Base-by-base conservation (phyloP, 2,888 invertebrate species). In the Drosophila subquinaria region DNA sequence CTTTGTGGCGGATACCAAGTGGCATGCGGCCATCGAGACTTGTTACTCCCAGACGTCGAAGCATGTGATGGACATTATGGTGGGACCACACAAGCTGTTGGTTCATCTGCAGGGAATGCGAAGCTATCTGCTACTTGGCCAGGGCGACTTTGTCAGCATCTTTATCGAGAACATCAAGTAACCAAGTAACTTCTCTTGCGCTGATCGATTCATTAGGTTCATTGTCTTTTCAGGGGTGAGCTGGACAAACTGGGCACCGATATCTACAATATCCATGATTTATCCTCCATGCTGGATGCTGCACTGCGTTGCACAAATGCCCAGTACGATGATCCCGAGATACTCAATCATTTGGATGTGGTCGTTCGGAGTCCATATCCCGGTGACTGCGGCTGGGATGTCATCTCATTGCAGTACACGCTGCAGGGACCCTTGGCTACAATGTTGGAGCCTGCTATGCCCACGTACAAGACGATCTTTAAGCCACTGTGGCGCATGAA, bases 111-210 rank as follows among this genome's bases (percentile, higher is more conserved):
- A 97, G 89, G 98, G 98, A 20, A 96, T 98, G 93, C 94, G 98
- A 75, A 95, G 97, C 69, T 99, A 98, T 93, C 94, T 99, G 88
- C 94, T 99, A 59, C 94, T 99, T 13, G 98, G 98, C n/a, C 98
- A 99, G 94, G 99, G 99, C 0, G 98, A 99, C 93, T 98, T 99
- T 93, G 97, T 98, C 85, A 95, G 97, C 89, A 97, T 98, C 90
- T 95, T 99, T 60, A 96, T 99, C 95, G 97, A 98, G 87, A 94
- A 98, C 70, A 93, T 99, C 73, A 97, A 97, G 97, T 98, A 93
- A 30, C 8, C 8, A 8, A 33, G 82, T 60, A 55, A 1, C 15
- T 5, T 40, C 9, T 4, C 11, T 3, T 13, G 6, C 1, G 8
- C n/a, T 52, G 23, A 17, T 53, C 5, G 2, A 4, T 40, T 36